phyloP scores from a whole-genome alignment of 1,140 invertebrate species.

The Gonatopus flavifemur region DNA sequence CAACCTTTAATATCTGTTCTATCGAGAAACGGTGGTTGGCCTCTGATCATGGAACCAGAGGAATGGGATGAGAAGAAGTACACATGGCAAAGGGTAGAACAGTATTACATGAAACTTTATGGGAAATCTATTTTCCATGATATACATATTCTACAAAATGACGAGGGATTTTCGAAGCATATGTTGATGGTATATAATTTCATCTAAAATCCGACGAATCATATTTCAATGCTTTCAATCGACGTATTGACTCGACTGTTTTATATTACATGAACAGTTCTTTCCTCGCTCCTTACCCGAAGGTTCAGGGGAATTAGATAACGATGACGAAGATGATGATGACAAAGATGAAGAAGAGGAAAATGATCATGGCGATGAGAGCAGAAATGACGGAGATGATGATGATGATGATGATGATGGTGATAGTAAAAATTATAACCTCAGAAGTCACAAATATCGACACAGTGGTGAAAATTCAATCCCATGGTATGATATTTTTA shows the following conservation, averaged over 20 bases:
- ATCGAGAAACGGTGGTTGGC: conserved; percentile 34
- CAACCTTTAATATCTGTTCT: conserved; percentile 23
- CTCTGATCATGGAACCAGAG: conserved; percentile 28
- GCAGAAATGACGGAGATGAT: background rate
- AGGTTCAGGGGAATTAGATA: background rate
- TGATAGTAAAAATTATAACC: background rate
- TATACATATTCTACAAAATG: background rate
- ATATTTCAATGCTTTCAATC: too few relatives aligned
- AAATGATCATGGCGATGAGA: too few relatives aligned
- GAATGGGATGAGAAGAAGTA: conserved; percentile 27
- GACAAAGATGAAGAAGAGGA: background rate
- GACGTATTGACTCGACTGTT: background rate
- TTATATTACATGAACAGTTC: background rate
- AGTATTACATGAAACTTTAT: conserved; percentile 22
- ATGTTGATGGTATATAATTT: background rate
- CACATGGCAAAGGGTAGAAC: conserved; percentile 34
- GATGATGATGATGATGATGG: background rate
- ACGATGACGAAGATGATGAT: conserved; percentile 3
- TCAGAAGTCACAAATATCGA: too few relatives aligned
- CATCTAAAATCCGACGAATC: background rate
- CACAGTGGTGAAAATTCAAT: too few relatives aligned
- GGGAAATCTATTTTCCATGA: conserved; percentile 23
- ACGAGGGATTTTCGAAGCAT: background rate
- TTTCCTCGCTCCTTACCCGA: background rate
- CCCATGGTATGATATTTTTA: too few relatives aligned